These are phyloP conservation scores for Sarotherodon lohbergeri DNA, from an alignment of 2,113 vertebrate species.

Conservation along the genomic window DNA sequence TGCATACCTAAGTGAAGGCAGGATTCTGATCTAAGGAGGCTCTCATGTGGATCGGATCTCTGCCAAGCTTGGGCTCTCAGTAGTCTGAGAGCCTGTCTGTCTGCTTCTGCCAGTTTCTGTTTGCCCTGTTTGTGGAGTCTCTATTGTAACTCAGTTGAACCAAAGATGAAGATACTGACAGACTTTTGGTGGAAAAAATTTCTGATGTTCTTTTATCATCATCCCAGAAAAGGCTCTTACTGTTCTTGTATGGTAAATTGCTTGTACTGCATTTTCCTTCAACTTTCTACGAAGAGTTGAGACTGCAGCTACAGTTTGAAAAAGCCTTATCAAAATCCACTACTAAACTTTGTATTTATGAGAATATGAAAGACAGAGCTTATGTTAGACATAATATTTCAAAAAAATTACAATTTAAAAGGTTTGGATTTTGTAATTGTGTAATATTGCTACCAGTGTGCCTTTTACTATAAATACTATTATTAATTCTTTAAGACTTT, in stretches of 20 bases:
- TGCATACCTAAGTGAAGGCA: slow-evolving; percentile 46
- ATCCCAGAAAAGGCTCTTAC: not conserved
- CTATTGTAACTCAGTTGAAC: not conserved
- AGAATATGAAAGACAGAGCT: not conserved
- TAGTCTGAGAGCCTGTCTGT: slow-evolving; percentile 14
- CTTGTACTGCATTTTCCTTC: not conserved
- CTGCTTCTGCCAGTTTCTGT: slow-evolving; percentile 19
- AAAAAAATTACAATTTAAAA: not conserved
- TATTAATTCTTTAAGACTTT: not conserved
- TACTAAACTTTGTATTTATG: not conserved
- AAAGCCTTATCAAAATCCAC: not conserved
- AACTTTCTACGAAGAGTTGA: not conserved
- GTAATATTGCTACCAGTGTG: not conserved
- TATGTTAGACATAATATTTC: not conserved
- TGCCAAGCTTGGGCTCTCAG: slow-evolving; percentile 40
- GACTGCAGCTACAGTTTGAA: not conserved
- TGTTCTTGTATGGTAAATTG: not conserved
- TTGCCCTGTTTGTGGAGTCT: slow-evolving; percentile 4
- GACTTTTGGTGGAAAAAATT: not conserved
- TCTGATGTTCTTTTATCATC: not conserved
- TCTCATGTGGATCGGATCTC: slow-evolving; percentile 47
- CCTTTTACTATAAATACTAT: not conserved
- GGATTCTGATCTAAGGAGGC: slow-evolving; percentile 47
- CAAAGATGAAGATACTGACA: not conserved
- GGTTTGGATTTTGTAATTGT: not conserved